Evolutionary conservation across 2,113 vertebrate genomes (phyloP).

Genomic region (Tragulus kanchil): DNA sequence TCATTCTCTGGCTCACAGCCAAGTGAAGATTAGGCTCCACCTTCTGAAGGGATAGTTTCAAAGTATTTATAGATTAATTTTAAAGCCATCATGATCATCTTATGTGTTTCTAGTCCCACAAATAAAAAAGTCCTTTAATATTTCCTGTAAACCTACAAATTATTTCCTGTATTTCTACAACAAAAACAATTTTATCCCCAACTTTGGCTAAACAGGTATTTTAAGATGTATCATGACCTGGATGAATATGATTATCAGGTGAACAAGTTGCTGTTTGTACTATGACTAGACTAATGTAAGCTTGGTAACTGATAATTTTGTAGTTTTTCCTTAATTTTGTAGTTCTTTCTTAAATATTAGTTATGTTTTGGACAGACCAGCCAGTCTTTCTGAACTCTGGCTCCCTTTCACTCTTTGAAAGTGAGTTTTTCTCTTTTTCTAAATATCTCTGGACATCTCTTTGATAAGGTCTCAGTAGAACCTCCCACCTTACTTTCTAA

Average conservation of each 20-base stretch:
- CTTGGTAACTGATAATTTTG: not conserved
- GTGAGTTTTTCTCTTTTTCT: not conserved
- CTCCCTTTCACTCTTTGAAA: not conserved
- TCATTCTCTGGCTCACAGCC: not conserved
- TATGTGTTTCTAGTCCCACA: not conserved
- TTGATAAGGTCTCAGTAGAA: not conserved
- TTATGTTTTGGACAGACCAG: not conserved
- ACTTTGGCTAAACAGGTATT: not conserved
- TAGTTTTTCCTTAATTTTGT: not conserved
- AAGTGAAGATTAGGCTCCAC: not conserved
- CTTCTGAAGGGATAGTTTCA: not conserved
- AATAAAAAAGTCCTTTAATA: not conserved
- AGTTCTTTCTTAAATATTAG: conserved; percentile 4
- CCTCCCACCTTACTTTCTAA: not conserved
- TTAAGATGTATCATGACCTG: not conserved
- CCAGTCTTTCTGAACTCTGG: not conserved
- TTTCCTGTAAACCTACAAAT: not conserved
- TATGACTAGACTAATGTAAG: not conserved
- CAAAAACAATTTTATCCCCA: not conserved
- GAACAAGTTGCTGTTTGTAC: not conserved
- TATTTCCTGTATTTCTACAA: not conserved
- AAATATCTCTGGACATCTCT: not conserved
- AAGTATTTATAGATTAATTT: not conserved
- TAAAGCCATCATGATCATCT: not conserved
- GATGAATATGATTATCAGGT: not conserved